These are phyloP conservation scores for Sebastes hubbsi DNA, from an alignment of 2,797 vertebrate genomes.

Conservation along the genomic window DNA sequence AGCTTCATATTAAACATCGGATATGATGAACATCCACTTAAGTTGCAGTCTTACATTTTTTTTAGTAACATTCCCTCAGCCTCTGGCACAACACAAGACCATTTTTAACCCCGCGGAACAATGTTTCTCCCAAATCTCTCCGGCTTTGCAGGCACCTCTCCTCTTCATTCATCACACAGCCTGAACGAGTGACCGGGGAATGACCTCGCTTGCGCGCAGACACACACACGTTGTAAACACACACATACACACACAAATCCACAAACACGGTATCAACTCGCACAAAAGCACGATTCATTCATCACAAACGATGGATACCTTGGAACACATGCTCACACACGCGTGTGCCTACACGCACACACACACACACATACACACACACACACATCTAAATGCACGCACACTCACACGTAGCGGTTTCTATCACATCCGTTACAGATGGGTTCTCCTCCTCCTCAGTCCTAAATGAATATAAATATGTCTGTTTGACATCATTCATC, in stretches of 20 bases:
- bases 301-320: constrained; percentile 81
- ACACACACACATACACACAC: constrained; percentile 7
- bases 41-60: constrained; percentile 52
- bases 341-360: constrained; percentile 39
- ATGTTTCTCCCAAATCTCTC: constrained; percentile 81
- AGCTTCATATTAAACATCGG: constrained; percentile 57
- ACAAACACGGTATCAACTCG: constrained; percentile 72
- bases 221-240: constrained; percentile 28
- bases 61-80: constrained; percentile 59
- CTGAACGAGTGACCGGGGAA: constrained; percentile 82
- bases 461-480: constrained; percentile 86
- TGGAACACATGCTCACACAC: constrained; percentile 71
- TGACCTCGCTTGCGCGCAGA: constrained; percentile 69
- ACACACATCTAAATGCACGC: constrained; percentile 4
- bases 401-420: constrained; percentile 62
- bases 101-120: constrained; percentile 80
- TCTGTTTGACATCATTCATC: constrained; percentile 84
- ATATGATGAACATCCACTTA: constrained; percentile 71
- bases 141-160: constrained; percentile 78
- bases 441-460: constrained; percentile 79
- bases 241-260: constrained; percentile 45
- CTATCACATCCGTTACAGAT: constrained; percentile 86
- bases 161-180: constrained; percentile 82
- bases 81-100: constrained; percentile 73
- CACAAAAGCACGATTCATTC: constrained; percentile 77